Conservation (phyloP, 2,888 invertebrate species). For the Drosophila koepferae region DNA sequence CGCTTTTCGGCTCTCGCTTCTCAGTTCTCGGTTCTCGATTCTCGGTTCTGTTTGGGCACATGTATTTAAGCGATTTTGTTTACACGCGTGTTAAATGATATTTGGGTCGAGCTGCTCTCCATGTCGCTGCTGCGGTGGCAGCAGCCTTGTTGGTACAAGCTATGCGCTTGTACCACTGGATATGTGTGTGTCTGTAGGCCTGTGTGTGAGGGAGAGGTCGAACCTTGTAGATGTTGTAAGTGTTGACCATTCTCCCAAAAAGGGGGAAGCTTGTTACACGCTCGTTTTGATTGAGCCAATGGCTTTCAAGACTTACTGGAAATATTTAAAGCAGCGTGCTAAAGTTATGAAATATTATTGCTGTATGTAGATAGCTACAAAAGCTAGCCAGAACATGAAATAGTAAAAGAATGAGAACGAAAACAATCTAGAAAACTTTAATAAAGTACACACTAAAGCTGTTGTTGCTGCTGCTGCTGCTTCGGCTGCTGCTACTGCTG, state of each 20-base stretch:
- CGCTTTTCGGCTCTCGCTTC: constrained; percentile 16
- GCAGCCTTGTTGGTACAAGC: constrained; percentile 4
- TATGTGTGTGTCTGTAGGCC: too few relatives aligned
- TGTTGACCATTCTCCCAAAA: constrained; percentile 12
- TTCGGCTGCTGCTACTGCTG: not conserved
- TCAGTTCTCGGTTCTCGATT: constrained; percentile 1
- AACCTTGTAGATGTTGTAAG: constrained; percentile 4
- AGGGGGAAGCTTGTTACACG: constrained; percentile 22
- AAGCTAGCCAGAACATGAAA: not conserved
- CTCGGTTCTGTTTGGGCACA: constrained; percentile 24
- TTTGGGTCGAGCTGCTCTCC: constrained; percentile 40
- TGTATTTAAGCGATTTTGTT: constrained; percentile 55
- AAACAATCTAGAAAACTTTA: constrained; percentile 28
- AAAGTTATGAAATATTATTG: not conserved
- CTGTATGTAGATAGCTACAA: not conserved
- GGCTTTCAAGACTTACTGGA: constrained; percentile 12
- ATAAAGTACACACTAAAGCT: constrained; percentile 25
- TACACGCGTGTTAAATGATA: constrained; percentile 66
- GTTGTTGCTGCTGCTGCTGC: not conserved
- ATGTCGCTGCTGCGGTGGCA: constrained; percentile 20
- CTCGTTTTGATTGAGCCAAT: constrained; percentile 34
- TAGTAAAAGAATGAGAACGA: constrained; percentile 31
- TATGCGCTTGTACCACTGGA: not conserved
- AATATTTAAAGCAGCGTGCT: not conserved
- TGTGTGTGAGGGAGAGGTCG: not conserved